Evolutionary conservation across 2,113 vertebrate genomes (phyloP), one percentile per base, ranked within the genome.

Genomic region (Pyxicephalus adspersus): DNA sequence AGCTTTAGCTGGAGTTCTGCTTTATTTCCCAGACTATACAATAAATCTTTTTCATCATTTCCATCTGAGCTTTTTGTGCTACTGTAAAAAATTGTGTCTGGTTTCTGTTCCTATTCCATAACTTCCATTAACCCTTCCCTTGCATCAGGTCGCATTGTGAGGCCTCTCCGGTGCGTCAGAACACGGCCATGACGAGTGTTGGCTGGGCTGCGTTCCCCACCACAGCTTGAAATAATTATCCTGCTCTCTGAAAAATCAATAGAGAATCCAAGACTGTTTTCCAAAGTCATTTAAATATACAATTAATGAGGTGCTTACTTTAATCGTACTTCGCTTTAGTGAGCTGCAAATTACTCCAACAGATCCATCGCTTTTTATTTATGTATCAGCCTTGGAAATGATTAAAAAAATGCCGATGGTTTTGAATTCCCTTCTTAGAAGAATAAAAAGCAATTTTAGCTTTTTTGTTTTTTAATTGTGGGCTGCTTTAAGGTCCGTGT

Each of bases 301-400:
- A 20, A 26, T 61, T 76, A 77, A 77, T 77, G 75, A 77, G 45
- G 61, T 60, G 73, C 57, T 64, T 45, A 19, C 17, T 64, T 64
- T 64, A 61, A 64, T 63, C 61, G 57, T 57, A 6, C 29, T 61
- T 63, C 20, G 38, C 23, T 23, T 61, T 25, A 38, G 73, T 58
- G n/a, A 50, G 60, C 29, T 31, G 51, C 76, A 31, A 20, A 77
- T 66, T 55, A n/a, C 6, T 55, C 50, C 29, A 4, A 23, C 76
- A 18, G 63, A 45, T 38, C 38, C 23, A 50, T 54, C 52, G 52
- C 26, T 63, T 31, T 45, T 64, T 64, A 64, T 64, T 76, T 63
- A 76, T 50, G 68, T 31, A 52, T 8, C 20, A 22, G 51, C n/a
- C 68, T 72, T 72, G 68, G 68, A 13, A 45, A 51, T 15, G 26